Evolutionary conservation across 35 echinoderm and acorn worm species (phyloP).

Genomic region (Stichopus chloronotus): DNA sequence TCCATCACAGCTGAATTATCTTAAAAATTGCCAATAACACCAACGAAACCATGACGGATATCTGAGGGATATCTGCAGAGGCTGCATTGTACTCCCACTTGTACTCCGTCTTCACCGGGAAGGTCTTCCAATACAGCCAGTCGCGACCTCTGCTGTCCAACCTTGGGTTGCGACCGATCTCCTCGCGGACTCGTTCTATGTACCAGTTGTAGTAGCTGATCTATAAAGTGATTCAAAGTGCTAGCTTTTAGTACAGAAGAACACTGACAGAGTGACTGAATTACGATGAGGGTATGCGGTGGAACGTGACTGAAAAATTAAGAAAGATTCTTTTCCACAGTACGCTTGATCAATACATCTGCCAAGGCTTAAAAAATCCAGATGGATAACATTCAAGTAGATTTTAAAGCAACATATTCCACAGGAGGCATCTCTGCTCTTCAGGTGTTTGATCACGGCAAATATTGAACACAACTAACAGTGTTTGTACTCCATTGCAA

Average conservation of each 20-base stretch:
- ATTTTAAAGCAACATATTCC: no score
- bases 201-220: conserved; percentile 39
- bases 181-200: neutral
- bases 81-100: conserved; percentile 15
- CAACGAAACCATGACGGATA: no score
- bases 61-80: neutral
- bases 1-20: no score
- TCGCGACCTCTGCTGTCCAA: neutral
- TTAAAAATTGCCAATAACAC: no score
- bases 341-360: neutral
- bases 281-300: no score
- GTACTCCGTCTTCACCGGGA: neutral
- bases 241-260: neutral
- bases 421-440: no score
- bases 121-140: conserved; percentile 34
- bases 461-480: no score
- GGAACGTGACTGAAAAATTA: neutral
- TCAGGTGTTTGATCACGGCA: no score
- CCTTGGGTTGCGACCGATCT: conserved; percentile 5
- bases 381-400: no score
- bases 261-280: neutral
- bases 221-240: neutral
- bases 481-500: no score
- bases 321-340: neutral
- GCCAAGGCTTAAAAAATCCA: neutral